Conservation (phyloP, 2,113 vertebrate genomes). For the Seriola dumerili region DNA sequence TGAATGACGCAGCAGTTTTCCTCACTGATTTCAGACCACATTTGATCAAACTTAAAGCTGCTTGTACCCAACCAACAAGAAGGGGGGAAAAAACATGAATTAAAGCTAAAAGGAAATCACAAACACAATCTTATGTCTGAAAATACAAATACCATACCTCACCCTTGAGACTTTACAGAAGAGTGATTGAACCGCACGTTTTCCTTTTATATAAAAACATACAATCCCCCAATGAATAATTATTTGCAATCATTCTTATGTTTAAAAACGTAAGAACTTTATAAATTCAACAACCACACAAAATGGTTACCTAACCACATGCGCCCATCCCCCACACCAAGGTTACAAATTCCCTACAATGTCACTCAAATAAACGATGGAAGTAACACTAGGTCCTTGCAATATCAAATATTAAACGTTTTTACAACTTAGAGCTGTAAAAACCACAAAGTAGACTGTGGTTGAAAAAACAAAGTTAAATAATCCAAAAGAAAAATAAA, state of each 20-base stretch:
- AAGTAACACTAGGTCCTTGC: background rate
- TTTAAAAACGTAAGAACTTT: background rate
- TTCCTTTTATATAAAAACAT: background rate
- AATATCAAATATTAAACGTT: background rate
- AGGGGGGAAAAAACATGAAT: background rate
- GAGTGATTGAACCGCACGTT: background rate
- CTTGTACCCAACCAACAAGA: background rate
- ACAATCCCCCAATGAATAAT: background rate
- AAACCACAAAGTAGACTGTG: background rate
- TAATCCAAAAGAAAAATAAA: constrained; percentile 1
- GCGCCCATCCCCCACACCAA: constrained; percentile 86
- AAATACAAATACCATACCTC: background rate
- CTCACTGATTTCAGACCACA: background rate
- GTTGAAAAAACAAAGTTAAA: background rate
- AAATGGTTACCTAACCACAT: constrained; percentile 70
- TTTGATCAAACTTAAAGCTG: background rate
- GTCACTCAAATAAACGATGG: constrained; percentile 65
- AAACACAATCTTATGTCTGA: background rate
- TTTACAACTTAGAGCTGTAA: background rate
- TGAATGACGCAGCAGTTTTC: constrained; percentile 82
- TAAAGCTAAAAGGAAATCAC: rapidly evolving
- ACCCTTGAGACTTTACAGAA: no score
- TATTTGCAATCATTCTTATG: no score
- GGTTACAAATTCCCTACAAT: constrained; percentile 80
- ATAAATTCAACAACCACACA: constrained; percentile 23